phyloP scores from a whole-genome alignment of 2,113 vertebrate species.

The Emydocephalus ijimae region DNA sequence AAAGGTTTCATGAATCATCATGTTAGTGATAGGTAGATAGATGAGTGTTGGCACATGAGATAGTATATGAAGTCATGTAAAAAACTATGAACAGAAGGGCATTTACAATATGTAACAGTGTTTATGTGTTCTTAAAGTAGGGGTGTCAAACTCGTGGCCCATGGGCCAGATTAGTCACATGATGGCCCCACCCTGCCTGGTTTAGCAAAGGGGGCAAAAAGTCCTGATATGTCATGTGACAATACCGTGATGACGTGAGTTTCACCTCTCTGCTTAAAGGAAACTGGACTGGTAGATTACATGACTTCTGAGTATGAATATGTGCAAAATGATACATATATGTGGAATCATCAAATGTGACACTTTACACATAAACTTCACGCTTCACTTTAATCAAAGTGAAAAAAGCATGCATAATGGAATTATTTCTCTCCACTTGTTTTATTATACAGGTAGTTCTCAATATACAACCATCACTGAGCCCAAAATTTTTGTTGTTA shows the following conservation, averaged over 20 bases:
- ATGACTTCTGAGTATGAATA: neutral
- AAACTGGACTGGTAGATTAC: neutral
- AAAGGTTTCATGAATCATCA: neutral
- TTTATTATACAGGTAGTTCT: neutral
- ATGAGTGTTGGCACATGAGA: neutral
- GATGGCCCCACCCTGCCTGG: no score
- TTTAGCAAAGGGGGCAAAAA: no score
- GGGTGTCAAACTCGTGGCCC: no score
- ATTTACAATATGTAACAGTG: neutral
- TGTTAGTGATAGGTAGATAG: no score
- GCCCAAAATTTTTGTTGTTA: no score
- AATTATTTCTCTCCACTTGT: neutral
- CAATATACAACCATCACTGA: no score
- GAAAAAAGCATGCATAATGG: neutral
- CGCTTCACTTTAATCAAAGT: neutral
- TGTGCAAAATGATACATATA: neutral
- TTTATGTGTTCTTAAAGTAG: no score
- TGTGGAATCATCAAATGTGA: neutral
- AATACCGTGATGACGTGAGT: no score
- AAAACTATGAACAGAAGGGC: neutral
- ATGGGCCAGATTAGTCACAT: no score
- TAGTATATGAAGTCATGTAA: neutral
- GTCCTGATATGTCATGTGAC: no score
- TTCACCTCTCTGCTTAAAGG: neutral
- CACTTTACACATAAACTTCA: neutral